Base-by-base conservation (phyloP, 2,888 invertebrate genomes). In the Rotaria sp. region DNA sequence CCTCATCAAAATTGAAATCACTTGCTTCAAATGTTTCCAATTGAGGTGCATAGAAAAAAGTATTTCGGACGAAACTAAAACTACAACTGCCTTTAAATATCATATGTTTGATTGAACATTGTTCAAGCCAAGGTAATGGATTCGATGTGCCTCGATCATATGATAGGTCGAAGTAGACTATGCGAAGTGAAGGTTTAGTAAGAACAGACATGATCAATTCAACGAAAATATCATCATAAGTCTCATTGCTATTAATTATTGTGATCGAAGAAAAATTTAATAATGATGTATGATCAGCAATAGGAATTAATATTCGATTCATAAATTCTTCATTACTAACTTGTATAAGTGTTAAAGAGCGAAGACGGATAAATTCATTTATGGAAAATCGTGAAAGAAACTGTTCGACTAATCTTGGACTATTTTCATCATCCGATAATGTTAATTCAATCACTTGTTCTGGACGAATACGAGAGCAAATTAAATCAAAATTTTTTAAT, bases 321-420 rank as follows among this genome's bases (percentile, higher is more conserved):
- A 80, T 38, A 5, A 13, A 4, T 80, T 80, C 75, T 38, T 80
- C 75, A 45, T 45, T 80, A n/a, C 45, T 26, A 13, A 80, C 45
- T n/a, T 80, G 75, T 45, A 80, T n/a, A 26, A 80, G 75, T 45
- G 75, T 80, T 80, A 80, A 80, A 10, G 26, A 80, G 0, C 75
- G 75, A 45, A 80, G 75, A 45, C 75, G 75, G 8, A 26, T 13
- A 3, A 80, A 80, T 41, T 24, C 15, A 26, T 26, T 11, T 7
- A 80, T 38, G 11, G 75, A 45, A n/a, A 15, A 80, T 80, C 26
- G 10, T 45, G 26, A 13, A 24, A 80, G 45, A 45, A 80, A 80
- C n/a, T 45, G 26, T 41, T 41, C 75, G 26, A 45, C 15, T 80
- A 80, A 45, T 80, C 75, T 45, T 3, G 45, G 26, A 45, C 26